Percentiles rank a stretch among this genome's conserved stretches.
phyloP scores from a whole-genome alignment of 2,888 invertebrate species.

The Ochlodes sylvanus region DNA sequence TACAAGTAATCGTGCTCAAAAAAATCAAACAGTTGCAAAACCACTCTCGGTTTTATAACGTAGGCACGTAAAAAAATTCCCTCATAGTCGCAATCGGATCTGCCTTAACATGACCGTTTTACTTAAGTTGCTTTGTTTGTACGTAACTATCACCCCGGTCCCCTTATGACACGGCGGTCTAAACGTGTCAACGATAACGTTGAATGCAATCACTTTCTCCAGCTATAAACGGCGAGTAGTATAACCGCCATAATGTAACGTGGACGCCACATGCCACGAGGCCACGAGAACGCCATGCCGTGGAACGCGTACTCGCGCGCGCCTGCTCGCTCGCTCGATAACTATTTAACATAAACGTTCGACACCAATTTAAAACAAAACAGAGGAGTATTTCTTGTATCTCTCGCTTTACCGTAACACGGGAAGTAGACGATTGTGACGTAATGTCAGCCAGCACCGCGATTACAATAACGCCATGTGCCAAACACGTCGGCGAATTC shows the following conservation, averaged over 20 bases:
- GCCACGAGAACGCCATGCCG: constrained; percentile 69
- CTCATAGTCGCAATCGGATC: background rate
- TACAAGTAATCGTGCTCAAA: constrained; percentile 43
- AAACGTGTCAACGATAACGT: background rate
- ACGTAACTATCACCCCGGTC: background rate
- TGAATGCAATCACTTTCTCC: background rate
- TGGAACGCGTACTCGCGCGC: constrained; percentile 47
- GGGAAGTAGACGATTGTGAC: constrained; percentile 58
- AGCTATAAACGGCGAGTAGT: background rate
- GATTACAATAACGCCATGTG: constrained; percentile 80
- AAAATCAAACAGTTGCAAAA: constrained; percentile 41
- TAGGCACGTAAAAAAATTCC: constrained; percentile 5
- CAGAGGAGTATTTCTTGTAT: constrained; percentile 53
- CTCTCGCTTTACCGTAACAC: constrained; percentile 60
- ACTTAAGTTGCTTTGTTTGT: background rate
- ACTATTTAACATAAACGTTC: constrained; percentile 6
- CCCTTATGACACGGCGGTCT: background rate
- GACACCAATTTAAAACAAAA: constrained; percentile 40
- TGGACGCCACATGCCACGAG: constrained; percentile 75
- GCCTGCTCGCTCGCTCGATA: constrained; percentile 39
- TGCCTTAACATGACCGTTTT: background rate
- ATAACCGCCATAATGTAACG: constrained; percentile 75
- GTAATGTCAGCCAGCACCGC: constrained; percentile 74
- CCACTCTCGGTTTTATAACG: constrained; percentile 41
- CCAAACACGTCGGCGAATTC: constrained; percentile 79